Evolutionary conservation across 1,140 invertebrate species (phyloP).

Genomic region (Drosophila virilis): DNA sequence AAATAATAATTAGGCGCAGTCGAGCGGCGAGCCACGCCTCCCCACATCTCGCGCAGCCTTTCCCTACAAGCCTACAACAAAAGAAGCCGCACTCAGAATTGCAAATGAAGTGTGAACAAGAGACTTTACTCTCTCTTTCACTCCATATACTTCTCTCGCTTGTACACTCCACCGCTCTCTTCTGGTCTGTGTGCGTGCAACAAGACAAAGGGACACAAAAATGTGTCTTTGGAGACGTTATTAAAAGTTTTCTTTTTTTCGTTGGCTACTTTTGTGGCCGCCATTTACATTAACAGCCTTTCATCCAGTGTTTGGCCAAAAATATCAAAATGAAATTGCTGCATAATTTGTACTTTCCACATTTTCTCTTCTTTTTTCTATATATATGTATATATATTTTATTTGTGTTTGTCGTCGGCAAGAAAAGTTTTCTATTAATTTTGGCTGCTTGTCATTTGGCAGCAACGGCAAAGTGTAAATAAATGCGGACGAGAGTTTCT

Average conservation of each 20-base stretch:
- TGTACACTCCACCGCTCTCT: neutral
- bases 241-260: conserved; percentile 71
- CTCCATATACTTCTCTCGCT: neutral
- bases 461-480: conserved; percentile 73
- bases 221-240: conserved; percentile 76
- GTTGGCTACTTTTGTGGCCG: conserved; percentile 54
- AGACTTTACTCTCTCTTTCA: conserved; percentile 28
- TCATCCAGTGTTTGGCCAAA: conserved; percentile 65
- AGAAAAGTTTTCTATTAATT: conserved; percentile 80
- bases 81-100: conserved; percentile 66
- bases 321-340: conserved; percentile 83
- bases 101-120: conserved; percentile 81
- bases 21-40: neutral
- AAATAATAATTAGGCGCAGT: conserved; percentile 77
- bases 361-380: conserved; percentile 24
- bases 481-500: conserved; percentile 69
- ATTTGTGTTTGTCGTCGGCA: conserved; percentile 59
- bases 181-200: neutral
- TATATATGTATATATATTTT: conserved; percentile 19
- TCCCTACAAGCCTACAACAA: conserved; percentile 32
- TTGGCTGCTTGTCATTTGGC: conserved; percentile 70
- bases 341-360: conserved; percentile 81
- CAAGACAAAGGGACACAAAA: conserved; percentile 52
- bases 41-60: neutral
- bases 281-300: conserved; percentile 82